Conservation (phyloP, 2,888 invertebrate species). For the Capitulum mitella region DNA sequence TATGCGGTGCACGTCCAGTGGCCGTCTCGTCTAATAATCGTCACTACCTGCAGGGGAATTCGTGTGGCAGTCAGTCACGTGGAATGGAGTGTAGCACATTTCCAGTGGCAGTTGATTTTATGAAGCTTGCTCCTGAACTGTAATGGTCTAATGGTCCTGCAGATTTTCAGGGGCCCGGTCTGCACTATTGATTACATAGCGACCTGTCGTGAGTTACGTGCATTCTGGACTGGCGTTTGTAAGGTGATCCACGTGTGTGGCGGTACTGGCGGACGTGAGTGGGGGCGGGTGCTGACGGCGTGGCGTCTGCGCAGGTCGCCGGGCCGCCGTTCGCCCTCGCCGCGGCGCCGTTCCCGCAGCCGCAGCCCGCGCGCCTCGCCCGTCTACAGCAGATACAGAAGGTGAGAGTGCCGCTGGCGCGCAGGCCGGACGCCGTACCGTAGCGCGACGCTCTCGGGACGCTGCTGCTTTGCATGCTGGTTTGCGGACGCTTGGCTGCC, state of each 20-base stretch:
- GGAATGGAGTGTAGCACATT: no score
- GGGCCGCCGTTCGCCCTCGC: background rate
- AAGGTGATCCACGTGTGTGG: background rate
- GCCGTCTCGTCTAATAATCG: no score
- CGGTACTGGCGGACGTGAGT: background rate
- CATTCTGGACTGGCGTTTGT: no score
- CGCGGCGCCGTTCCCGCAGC: background rate
- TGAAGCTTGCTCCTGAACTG: background rate
- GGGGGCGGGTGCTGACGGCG: background rate
- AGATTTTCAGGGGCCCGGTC: background rate
- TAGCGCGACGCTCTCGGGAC: no score
- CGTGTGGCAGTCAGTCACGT: no score
- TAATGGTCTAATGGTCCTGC: background rate
- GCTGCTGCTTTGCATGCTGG: no score
- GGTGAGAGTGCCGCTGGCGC: background rate
- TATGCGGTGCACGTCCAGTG: no score
- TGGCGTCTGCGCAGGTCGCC: background rate
- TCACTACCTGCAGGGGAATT: no score
- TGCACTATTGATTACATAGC: background rate
- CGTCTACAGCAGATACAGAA: background rate
- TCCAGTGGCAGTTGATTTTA: no score
- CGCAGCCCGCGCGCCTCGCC: slow-evolving; percentile 2
- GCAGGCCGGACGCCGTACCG: no score
- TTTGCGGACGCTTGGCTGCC: no score
- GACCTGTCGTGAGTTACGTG: background rate